Evolutionary conservation across 2,888 invertebrate genomes (phyloP), one percentile per base, ranked within the genome.

Genomic region (Papilio elwesi): DNA sequence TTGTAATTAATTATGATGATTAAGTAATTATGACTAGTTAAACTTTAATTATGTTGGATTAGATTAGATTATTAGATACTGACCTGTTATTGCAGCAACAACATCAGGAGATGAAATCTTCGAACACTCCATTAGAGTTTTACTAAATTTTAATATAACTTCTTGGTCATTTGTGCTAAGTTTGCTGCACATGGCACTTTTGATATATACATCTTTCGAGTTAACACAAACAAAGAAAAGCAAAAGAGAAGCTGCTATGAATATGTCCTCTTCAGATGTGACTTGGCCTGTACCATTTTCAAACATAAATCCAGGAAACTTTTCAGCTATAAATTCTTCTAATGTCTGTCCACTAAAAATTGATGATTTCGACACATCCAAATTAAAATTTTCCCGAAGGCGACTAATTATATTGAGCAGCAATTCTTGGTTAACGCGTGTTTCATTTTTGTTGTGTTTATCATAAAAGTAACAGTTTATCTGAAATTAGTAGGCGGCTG

Each of bases 141-240:
- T 95, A 71, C 93, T 92, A 78, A 94, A 95, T 69, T 89, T 89
- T 82, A 95, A 87, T 77, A 95, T 94, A 26, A 86, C 90, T 74
- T 95, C 87, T 82, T 95, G 95, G 55, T 94, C 94, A 11, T 90
- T 91, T n/a, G 83, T 80, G 71, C 89, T 87, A 26, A 95, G 82
- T 71, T 92, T 92, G 64, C 86, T 88, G 77, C 95, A 95, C 95
- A 95, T 95, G 0, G 92, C 94, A 80, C 86, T 90, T 78, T 95
- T 94, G 74, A 95, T 91, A 70, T 90, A 83, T n/a, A 92, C 87
- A 80, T 94, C 92, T 77, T 95, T 95, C 12, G 94, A 92, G 76
- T 90, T 92, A 11, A 93, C 90, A 81, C 94, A 95, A 43, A 94
- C 90, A 85, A 94, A 94, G 64, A 90, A 89, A 6, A 95, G 83